Conservation (phyloP, 2,113 vertebrate species). For the Numida meleagris region DNA sequence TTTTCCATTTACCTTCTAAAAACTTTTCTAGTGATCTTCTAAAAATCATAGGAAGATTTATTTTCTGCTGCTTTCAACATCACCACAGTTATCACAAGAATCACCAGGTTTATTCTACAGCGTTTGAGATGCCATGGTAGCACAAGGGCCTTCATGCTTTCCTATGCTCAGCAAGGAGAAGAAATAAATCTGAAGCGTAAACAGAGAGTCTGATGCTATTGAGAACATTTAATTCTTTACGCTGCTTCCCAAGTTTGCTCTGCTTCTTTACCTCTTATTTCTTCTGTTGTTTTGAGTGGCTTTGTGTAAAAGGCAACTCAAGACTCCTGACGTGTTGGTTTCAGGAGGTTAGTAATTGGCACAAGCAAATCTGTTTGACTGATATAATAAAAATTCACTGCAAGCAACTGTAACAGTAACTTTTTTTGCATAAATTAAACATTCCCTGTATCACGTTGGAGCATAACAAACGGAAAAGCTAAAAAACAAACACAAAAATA, state of each 20-base stretch:
- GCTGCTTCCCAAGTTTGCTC: neutral
- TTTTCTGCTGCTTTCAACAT: neutral
- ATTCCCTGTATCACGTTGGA: fast-evolving
- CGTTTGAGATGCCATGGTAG: neutral
- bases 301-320: neutral
- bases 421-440: neutral
- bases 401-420: neutral
- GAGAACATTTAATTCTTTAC: neutral
- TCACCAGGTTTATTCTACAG: neutral
- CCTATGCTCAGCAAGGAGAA: neutral
- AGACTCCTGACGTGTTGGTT: neutral
- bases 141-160: neutral
- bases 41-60: neutral
- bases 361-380: neutral
- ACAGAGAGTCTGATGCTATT: neutral
- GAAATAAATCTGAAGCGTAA: neutral
- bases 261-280: neutral
- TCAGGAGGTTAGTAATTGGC: neutral
- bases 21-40: neutral
- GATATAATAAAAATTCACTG: neutral
- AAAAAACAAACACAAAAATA: neutral
- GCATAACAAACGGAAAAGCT: neutral
- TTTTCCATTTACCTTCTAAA: neutral
- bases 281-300: neutral
- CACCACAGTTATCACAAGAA: neutral